Evolutionary conservation across 2,888 invertebrate species (phyloP).

Genomic region (Scaeva pyrastri): DNA sequence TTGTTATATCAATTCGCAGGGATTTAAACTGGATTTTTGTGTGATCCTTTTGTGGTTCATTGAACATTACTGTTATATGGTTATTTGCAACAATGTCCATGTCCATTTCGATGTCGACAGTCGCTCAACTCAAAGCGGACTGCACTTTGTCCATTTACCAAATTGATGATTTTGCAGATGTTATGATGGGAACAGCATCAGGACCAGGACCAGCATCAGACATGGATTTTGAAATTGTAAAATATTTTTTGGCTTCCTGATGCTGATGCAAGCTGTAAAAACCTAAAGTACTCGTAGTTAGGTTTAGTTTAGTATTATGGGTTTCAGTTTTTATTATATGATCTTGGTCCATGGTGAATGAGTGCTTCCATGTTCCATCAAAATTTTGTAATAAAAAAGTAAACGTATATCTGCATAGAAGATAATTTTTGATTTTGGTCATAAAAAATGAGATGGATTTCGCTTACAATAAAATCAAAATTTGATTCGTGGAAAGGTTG

Average conservation of each 20-base stretch:
- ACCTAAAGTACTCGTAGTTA: background rate
- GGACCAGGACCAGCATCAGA: background rate
- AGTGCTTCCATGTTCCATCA: background rate
- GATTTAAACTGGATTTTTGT: constrained; percentile 60
- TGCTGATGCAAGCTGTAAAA: constrained; percentile 9
- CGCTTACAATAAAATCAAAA: too few relatives aligned
- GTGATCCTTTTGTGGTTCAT: constrained; percentile 59
- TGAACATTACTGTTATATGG: constrained; percentile 49
- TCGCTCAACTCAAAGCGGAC: constrained; percentile 7
- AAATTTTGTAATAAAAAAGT: too few relatives aligned
- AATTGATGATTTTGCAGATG: constrained; percentile 58
- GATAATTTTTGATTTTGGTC: too few relatives aligned
- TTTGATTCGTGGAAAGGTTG: too few relatives aligned
- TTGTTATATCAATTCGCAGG: constrained; percentile 67
- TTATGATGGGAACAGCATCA: background rate
- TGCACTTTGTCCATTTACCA: constrained; percentile 9
- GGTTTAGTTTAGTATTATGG: background rate
- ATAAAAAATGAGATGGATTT: too few relatives aligned
- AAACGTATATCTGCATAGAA: too few relatives aligned
- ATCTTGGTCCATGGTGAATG: background rate
- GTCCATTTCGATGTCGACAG: too few relatives aligned
- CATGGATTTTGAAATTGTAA: constrained; percentile 10
- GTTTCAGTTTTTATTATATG: constrained; percentile 2
- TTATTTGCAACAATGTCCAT: constrained; percentile 63
- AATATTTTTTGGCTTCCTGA: constrained; percentile 4